A percentile compares a stretch with the other conserved stretches of the same genome.
phyloP scores from a whole-genome alignment of 2,113 vertebrate species.

The Pomatostomus ruficeps region DNA sequence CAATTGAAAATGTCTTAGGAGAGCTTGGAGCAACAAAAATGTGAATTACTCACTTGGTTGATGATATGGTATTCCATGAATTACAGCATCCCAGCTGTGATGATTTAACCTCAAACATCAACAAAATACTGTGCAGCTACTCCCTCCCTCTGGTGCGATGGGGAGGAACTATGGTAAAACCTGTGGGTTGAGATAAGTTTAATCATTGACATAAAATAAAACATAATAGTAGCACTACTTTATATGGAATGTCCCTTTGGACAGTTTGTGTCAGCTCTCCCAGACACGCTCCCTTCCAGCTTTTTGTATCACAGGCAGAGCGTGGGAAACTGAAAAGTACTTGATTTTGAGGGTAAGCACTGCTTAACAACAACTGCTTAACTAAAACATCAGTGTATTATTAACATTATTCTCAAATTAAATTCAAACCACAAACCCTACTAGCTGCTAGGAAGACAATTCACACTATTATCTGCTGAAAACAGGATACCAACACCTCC shows the following conservation, averaged over 20 bases:
- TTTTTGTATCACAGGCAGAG: not conserved
- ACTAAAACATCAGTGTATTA: not conserved
- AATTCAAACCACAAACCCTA: not conserved
- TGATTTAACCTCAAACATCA: not conserved
- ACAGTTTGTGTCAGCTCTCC: not conserved
- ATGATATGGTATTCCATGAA: not conserved
- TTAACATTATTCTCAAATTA: not conserved
- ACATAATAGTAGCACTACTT: not conserved
- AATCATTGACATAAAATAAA: not conserved
- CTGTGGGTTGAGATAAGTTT: not conserved
- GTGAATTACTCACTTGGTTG: not conserved
- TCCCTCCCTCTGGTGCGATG: not conserved
- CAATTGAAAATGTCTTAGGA: not conserved
- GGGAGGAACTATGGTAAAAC: not conserved
- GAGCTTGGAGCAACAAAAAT: not conserved
- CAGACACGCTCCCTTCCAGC: not conserved
- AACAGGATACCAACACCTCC: not conserved
- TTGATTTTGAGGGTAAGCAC: not conserved
- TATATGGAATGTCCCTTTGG: not conserved
- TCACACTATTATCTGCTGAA: not conserved
- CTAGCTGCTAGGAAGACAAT: not conserved
- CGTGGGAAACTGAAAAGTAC: not conserved
- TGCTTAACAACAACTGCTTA: not conserved
- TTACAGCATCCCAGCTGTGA: not conserved
- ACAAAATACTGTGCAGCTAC: rapidly evolving